Conservation (phyloP, 2,113 vertebrate species). For the Crocuta crocuta region DNA sequence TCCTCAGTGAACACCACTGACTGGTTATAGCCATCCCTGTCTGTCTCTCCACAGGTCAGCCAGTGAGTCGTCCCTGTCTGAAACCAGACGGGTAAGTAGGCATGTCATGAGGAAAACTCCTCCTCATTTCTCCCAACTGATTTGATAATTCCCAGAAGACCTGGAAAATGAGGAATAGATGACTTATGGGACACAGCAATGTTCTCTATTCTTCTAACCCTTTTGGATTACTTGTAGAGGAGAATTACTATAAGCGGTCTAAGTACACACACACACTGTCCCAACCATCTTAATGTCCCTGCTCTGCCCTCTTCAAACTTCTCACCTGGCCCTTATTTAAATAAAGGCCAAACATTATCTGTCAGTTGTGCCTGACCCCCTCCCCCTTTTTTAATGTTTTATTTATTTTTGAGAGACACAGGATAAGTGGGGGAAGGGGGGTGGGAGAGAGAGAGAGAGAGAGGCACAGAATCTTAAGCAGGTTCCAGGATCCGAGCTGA, state of each 20-base stretch:
- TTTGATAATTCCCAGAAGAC: not conserved
- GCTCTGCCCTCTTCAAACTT: not conserved
- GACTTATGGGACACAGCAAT: not conserved
- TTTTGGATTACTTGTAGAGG: not conserved
- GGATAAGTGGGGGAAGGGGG: too few relatives aligned
- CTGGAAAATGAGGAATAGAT: not conserved
- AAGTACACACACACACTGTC: not conserved
- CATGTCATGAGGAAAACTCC: not conserved
- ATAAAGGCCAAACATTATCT: too few relatives aligned
- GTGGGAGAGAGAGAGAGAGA: too few relatives aligned
- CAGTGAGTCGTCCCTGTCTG: not conserved
- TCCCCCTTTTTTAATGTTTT: too few relatives aligned
- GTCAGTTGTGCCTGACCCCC: too few relatives aligned
- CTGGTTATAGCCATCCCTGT: accelerated
- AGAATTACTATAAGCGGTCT: not conserved
- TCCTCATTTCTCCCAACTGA: not conserved
- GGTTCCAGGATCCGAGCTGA: too few relatives aligned
- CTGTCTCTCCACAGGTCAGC: not conserved
- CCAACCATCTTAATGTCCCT: not conserved
- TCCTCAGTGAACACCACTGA: not conserved
- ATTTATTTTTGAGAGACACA: too few relatives aligned
- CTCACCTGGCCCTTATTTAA: not conserved
- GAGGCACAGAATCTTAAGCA: too few relatives aligned
- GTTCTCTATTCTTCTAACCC: not conserved
- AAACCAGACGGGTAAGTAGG: not conserved